Evolutionary conservation across 1,140 invertebrate species (phyloP).

Genomic region (Apolygus lucorum): DNA sequence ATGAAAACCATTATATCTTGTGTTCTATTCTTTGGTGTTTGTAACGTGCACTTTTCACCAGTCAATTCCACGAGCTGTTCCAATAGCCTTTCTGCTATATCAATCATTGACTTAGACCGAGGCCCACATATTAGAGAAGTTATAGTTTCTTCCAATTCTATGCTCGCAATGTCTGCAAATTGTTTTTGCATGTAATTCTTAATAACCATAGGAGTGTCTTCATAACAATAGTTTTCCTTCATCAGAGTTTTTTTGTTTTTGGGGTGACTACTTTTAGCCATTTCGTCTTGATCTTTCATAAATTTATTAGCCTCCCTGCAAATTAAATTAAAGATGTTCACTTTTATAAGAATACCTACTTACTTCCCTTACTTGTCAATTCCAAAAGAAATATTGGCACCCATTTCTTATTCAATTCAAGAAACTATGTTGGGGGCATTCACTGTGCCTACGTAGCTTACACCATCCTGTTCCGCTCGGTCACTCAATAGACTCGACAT

Average conservation of each 20-base stretch:
- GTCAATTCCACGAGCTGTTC: neutral
- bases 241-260: neutral
- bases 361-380: too few species aligned
- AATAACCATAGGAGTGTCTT: neutral
- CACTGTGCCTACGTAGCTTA: too few species aligned
- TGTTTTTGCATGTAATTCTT: neutral
- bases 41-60: neutral
- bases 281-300: neutral
- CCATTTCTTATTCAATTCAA: too few species aligned
- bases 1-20: constrained; percentile 2
- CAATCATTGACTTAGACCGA: neutral
- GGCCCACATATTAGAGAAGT: neutral
- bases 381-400: too few species aligned
- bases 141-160: neutral
- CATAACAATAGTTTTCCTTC: neutral
- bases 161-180: neutral
- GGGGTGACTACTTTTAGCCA: neutral
- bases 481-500: too few species aligned
- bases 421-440: too few species aligned
- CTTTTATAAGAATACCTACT: too few species aligned
- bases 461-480: too few species aligned
- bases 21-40: neutral
- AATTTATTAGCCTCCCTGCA: neutral
- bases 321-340: neutral
- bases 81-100: neutral